phyloP scores from a whole-genome alignment of 1,140 invertebrate genomes.

The Temnothorax nylanderi region DNA sequence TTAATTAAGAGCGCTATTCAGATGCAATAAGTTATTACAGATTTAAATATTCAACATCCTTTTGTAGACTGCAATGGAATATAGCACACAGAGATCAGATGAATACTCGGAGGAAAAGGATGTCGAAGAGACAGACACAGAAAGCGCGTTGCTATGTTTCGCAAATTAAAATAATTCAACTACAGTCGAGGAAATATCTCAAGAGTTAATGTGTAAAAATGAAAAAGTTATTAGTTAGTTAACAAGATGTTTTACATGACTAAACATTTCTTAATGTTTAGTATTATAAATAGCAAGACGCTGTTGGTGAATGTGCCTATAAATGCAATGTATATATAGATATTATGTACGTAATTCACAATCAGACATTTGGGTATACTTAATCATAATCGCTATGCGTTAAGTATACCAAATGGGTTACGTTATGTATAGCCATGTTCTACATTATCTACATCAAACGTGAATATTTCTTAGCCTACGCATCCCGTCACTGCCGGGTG shows the following conservation, averaged over 20 bases:
- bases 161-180: neutral
- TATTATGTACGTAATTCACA: neutral
- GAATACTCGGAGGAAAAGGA: neutral
- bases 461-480: neutral
- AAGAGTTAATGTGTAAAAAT: neutral
- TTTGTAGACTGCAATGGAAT: slow-evolving; percentile 13
- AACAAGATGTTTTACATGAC: neutral
- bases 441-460: neutral
- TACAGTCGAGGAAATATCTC: neutral
- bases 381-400: neutral
- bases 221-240: neutral
- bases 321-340: neutral
- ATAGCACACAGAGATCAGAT: neutral
- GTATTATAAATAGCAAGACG: neutral
- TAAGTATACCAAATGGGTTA: neutral
- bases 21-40: neutral
- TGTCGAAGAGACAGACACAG: neutral
- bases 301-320: neutral
- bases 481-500: slow-evolving; percentile 83
- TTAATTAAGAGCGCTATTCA: neutral
- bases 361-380: neutral
- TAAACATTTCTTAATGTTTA: slow-evolving; percentile 1
- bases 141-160: neutral
- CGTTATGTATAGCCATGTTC: neutral
- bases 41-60: neutral